Conservation (phyloP, 2,797 vertebrate species). For the Coccyzus lansbergi region DNA sequence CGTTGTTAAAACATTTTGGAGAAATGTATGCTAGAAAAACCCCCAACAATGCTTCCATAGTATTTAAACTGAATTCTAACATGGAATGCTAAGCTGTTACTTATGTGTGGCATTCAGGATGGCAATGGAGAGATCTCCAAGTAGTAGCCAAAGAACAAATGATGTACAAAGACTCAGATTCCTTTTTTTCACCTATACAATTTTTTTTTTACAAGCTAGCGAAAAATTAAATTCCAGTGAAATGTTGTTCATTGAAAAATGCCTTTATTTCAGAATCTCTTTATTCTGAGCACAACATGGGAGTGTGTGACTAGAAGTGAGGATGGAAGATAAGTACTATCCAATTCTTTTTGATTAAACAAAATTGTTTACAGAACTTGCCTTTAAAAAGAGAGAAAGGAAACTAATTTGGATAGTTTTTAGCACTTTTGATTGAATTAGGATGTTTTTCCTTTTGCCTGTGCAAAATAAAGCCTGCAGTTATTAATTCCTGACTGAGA, state of each 20-base stretch:
- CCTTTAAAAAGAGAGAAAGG: neutral
- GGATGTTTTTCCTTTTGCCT: neutral
- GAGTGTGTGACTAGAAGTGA: neutral
- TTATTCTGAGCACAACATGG: neutral
- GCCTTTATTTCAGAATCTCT: neutral
- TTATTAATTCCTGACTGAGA: neutral
- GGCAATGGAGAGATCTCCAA: neutral
- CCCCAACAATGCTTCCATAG: neutral
- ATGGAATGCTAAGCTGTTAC: neutral
- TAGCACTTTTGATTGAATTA: neutral
- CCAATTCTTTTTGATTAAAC: neutral
- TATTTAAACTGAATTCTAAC: neutral
- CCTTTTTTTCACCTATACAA: neutral
- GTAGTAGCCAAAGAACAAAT: neutral
- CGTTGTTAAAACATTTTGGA: neutral
- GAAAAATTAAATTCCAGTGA: neutral
- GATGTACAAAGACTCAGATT: neutral
- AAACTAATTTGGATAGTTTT: neutral
- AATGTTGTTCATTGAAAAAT: neutral
- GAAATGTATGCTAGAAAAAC: slow-evolving; percentile 18
- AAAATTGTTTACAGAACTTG: neutral
- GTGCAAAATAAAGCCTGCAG: neutral
- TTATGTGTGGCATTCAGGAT: neutral
- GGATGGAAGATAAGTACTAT: neutral
- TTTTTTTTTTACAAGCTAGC: neutral